Percentiles rank a stretch among this genome's conserved stretches.
phyloP scores from a whole-genome alignment of 2,113 vertebrate species.

The Agapornis roseicollis region DNA sequence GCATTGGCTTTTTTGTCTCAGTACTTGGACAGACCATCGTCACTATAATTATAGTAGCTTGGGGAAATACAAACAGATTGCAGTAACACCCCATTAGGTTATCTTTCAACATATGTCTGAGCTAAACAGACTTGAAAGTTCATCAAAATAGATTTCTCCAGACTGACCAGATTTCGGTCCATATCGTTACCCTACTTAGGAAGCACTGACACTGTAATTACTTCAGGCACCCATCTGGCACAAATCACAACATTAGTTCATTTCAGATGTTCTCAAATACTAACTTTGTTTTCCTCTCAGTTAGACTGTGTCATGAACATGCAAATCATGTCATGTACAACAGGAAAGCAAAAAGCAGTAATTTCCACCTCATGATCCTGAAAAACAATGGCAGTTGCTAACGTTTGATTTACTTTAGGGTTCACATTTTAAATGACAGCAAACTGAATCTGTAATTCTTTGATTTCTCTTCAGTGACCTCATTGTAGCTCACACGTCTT shows the following conservation, averaged over 20 bases:
- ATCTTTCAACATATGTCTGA: constrained; percentile 1
- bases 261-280: constrained; percentile 14
- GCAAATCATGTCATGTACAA: neutral
- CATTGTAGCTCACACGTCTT: neutral
- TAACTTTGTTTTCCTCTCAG: constrained; percentile 1
- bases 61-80: constrained; percentile 26
- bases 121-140: constrained; percentile 44
- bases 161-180: constrained; percentile 8
- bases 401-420: neutral
- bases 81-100: neutral
- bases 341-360: neutral
- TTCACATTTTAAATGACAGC: neutral
- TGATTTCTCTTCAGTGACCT: neutral
- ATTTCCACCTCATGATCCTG: neutral
- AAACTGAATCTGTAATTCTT: neutral
- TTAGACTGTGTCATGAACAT: neutral
- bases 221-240: constrained; percentile 32
- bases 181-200: neutral
- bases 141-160: constrained; percentile 5
- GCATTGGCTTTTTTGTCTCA: neutral
- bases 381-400: neutral
- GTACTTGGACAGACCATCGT: neutral
- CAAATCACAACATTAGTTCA: constrained; percentile 20
- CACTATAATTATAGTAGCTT: neutral
- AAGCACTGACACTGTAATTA: constrained; percentile 10